A percentile compares a stretch with the other conserved stretches of the same genome.
Evolutionary conservation across 2,888 invertebrate genomes (phyloP).

Genomic region (Spodoptera exigua): DNA sequence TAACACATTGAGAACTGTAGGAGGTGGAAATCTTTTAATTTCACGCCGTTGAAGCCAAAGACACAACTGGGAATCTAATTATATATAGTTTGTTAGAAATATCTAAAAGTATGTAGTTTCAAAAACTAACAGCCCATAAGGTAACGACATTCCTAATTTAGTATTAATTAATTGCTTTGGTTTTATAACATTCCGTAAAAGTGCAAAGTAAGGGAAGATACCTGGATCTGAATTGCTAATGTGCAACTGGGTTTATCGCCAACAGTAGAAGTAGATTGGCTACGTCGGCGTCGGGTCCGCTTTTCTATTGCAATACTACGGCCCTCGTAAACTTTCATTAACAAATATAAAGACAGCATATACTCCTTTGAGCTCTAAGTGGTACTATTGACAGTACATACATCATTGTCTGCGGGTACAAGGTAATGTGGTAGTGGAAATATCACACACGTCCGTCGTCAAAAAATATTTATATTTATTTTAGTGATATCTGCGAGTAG

Average conservation of each 20-base stretch:
- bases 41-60: no score
- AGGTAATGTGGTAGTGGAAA: constrained; percentile 7
- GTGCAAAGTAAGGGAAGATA: constrained; percentile 36
- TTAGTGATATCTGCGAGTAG: constrained; percentile 61
- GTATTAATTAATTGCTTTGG: constrained; percentile 40
- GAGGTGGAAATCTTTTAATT: no score
- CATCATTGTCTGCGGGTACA: not conserved
- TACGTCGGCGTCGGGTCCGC: constrained; percentile 11
- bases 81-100: no score
- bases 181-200: constrained; percentile 31
- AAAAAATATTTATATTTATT: constrained; percentile 58
- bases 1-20: no score
- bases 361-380: constrained; percentile 5
- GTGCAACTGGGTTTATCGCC: constrained; percentile 17
- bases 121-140: constrained; percentile 14
- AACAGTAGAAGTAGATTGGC: constrained; percentile 25
- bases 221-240: constrained; percentile 43
- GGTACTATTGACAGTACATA: constrained; percentile 17
- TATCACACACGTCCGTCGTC: constrained; percentile 29
- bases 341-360: not conserved
- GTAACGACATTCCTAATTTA: constrained; percentile 38
- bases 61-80: no score
- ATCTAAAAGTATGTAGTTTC: no score
- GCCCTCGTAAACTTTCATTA: not conserved
- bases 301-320: constrained; percentile 27